These are phyloP conservation scores for Bradypodion pumilum DNA, from an alignment of 2,797 vertebrate species.

Conservation along the genomic window DNA sequence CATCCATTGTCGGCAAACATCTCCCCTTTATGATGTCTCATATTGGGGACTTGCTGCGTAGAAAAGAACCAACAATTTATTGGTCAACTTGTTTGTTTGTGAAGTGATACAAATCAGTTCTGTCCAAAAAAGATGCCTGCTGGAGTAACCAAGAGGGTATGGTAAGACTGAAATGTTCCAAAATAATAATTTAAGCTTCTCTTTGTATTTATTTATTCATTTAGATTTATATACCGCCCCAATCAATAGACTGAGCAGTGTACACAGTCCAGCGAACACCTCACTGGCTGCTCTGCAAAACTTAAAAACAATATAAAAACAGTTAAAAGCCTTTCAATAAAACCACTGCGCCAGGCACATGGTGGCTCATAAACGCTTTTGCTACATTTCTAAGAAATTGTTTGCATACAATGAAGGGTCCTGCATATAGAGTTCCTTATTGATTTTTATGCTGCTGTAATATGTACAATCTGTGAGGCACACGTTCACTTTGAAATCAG, in stretches of 20 bases:
- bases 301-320: too few species aligned
- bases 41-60: not conserved
- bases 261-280: too few species aligned
- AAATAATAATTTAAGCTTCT: not conserved
- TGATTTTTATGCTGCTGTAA: not conserved
- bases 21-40: not conserved
- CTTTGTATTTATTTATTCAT: not conserved
- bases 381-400: not conserved
- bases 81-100: not conserved
- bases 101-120: not conserved
- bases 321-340: too few species aligned
- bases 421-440: not conserved
- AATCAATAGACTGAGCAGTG: too few species aligned
- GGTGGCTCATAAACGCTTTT: not conserved
- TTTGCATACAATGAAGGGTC: not conserved
- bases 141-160: not conserved
- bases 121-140: not conserved
- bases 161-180: not conserved
- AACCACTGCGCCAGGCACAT: not conserved
- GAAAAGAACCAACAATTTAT: not conserved
- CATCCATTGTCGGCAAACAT: not conserved
- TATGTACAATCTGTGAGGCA: not conserved
- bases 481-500: conserved; percentile 15
- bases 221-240: too few species aligned
- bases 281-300: too few species aligned